Evolutionary conservation across 2,888 invertebrate genomes (phyloP).

Genomic region (Meiosimyza decipiens): DNA sequence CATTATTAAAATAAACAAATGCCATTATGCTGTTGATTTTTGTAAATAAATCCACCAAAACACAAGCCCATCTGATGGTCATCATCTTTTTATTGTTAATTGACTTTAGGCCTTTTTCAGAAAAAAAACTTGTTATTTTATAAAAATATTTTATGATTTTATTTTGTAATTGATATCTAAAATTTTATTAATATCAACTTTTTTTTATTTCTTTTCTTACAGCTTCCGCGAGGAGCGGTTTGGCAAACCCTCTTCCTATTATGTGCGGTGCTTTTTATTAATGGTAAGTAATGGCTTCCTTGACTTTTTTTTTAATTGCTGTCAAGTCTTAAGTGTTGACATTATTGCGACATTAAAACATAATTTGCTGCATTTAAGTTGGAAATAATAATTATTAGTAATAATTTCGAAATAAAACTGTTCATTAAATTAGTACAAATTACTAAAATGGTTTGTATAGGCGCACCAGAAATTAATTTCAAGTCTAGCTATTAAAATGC

Average conservation of each 20-base stretch:
- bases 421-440: too few relatives aligned
- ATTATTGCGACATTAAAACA: neutral
- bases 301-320: neutral
- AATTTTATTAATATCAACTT: neutral
- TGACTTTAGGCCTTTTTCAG: neutral
- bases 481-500: too few relatives aligned
- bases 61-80: neutral
- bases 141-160: neutral
- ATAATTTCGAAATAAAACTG: too few relatives aligned
- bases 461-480: too few relatives aligned
- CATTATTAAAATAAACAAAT: constrained; percentile 3
- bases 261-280: constrained; percentile 57
- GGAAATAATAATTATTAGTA: too few relatives aligned
- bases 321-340: neutral
- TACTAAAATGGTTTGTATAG: too few relatives aligned
- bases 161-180: neutral
- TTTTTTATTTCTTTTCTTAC: constrained; percentile 46
- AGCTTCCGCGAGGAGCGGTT: constrained; percentile 65
- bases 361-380: neutral
- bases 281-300: constrained; percentile 54
- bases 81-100: too few relatives aligned
- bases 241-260: constrained; percentile 63
- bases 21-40: neutral
- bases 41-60: neutral
- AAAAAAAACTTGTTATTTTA: neutral